Percentiles rank a stretch among this genome's conserved stretches.
Conservation (phyloP, 1,140 invertebrate genomes). For the Drosophila mauritiana region DNA sequence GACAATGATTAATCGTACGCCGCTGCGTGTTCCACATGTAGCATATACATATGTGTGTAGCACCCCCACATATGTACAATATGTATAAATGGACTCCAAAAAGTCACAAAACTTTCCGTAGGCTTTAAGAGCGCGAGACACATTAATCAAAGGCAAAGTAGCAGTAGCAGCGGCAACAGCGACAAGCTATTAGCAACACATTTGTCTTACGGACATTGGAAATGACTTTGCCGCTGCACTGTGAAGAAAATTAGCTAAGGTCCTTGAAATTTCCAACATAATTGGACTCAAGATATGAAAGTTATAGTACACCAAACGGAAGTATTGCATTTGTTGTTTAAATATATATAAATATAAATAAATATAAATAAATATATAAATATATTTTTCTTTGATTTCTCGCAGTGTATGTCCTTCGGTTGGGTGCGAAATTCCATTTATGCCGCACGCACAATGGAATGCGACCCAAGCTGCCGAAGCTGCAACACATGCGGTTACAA, state of each 20-base stretch:
- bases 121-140: conserved; percentile 55
- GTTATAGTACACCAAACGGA: too few species aligned
- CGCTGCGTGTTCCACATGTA: conserved; percentile 39
- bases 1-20: conserved; percentile 69
- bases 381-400: not conserved
- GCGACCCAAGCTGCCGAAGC: conserved; percentile 44
- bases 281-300: too few species aligned
- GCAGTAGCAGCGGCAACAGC: conserved; percentile 54
- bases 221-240: conserved; percentile 42
- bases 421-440: conserved; percentile 70
- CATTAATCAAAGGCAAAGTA: conserved; percentile 72
- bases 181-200: conserved; percentile 82
- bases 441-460: conserved; percentile 63
- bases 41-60: not conserved
- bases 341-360: too few species aligned
- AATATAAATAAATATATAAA: too few species aligned
- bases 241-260: not conserved
- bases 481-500: conserved; percentile 77
- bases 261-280: not conserved
- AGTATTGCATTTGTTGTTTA: not conserved
- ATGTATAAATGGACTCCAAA: conserved; percentile 54
- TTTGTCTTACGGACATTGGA: conserved; percentile 67
- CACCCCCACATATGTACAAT: conserved; percentile 11
- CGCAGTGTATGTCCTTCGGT: conserved; percentile 6
- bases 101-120: conserved; percentile 64